Base-by-base conservation (phyloP, 1,140 invertebrate genomes). In the Drosophila teissieri region DNA sequence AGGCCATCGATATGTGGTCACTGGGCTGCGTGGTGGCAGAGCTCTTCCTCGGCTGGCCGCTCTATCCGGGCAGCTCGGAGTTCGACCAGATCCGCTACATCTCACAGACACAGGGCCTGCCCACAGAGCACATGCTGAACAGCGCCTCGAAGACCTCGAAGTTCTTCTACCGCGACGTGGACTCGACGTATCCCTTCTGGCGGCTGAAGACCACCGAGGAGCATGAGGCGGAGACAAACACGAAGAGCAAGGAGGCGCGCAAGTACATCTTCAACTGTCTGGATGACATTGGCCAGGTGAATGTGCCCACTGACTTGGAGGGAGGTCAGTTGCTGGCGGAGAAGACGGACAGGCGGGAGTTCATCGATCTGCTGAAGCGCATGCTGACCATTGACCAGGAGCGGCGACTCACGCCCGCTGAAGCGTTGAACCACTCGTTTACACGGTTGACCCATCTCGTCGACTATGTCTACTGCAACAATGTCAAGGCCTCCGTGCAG, bases 1-100 rank as follows among this genome's bases (percentile, higher is more conserved):
- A 99, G 93, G 98, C 98, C 4, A 99, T 99, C 81, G 99, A 99
- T 93, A 99, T 99, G 98, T 99, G 99, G 99, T 99, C 98, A 0
- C 94, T 99, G 58, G 99, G 99, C 22, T 99, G 99, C 93, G 99
- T 99, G 56, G 99, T 99, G 19, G 99, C 99, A 3, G 99, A 99
- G 93, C 94, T 99, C 52, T 99, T 99, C 93, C 94, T 99, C 15
- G 99, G 99, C 63, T 99, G 99, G 99, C 99, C 99, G 15, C 94
- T 99, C 3, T 99, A 99, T 94, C 99, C 99, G 0, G 99, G 99
- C 52, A 99, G 98, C 27, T 99, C 98, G 2, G 99, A 99, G 93
- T 99, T 99, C 93, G 99, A 99, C 93, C 99, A 99, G 93, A 99
- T 99, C 85, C 95, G 99, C 40, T 95, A 97, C 93, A 95, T 95